Base-by-base conservation (phyloP, 1,140 invertebrate genomes). In the Cataglyphis hispanica region DNA sequence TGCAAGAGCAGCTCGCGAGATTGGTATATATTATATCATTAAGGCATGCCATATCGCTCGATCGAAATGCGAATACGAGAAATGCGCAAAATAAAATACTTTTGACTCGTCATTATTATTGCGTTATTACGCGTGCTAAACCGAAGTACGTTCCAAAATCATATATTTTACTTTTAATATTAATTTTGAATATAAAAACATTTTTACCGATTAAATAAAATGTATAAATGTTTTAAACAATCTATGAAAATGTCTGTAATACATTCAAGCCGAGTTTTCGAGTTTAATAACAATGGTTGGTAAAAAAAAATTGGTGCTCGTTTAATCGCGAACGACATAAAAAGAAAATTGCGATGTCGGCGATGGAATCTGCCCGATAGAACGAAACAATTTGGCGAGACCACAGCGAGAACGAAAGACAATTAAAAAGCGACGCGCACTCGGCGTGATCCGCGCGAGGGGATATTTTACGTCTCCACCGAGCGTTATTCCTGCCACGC, bases 381-480 rank as follows among this genome's bases (percentile, higher is more conserved):
- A 34, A 16, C 53, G 81, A 64, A 75, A 84, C 81, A 84, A 84
- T 81, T 81, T 74, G 37, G 53, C 83, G 60, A 13, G 11, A 22
- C 13, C 56, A 58, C 63, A 43, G 56, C 56, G 46, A 19, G 86
- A 69, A 78, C 50, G 70, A 61, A 76, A 74, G 72, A 88, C 77
- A 89, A 89, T 89, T 89, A 89, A 89, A 89, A 89, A 89, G 87
- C 88, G 60, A 88, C 88, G 70, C 53, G 63, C 69, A 34, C 43
- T n/a, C 46, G 37, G 69, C 2, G 46, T 70, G 60, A 60, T 77
- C 70, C 46, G 16, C 66, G 46, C 46, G 46, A 19, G 50, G 16
- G 56, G 84, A 88, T 89, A 86, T 78, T 88, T 90, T 90, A 90
- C 74, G 86, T 86, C 78, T 84, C 43, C 58, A 43, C n/a, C 34